Conservation (phyloP, 2,113 vertebrate species). For the Zosterops borbonicus region DNA sequence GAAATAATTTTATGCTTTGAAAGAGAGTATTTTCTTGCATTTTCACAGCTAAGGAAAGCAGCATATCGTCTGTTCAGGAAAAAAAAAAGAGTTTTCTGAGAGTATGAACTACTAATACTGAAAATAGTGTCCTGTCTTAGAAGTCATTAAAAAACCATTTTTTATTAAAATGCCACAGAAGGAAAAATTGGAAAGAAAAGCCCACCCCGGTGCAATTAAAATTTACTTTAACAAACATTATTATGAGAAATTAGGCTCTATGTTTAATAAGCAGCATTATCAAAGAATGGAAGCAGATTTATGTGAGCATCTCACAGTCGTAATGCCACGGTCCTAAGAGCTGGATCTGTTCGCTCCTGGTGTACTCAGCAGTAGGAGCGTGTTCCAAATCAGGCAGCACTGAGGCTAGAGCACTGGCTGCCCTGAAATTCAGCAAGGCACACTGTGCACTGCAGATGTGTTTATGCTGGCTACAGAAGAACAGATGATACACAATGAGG, state of each 20-base stretch:
- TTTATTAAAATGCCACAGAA: neutral
- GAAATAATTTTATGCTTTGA: neutral
- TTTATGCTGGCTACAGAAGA: constrained; percentile 26
- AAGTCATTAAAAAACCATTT: constrained; percentile 16
- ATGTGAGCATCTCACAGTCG: neutral
- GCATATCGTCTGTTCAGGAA: neutral
- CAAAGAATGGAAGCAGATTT: neutral
- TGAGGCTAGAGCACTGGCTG: accelerated
- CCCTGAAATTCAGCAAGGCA: neutral
- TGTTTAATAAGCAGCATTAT: neutral
- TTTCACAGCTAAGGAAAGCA: neutral
- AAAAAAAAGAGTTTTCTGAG: neutral
- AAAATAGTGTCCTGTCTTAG: neutral
- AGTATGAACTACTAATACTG: neutral
- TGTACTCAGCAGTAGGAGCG: neutral
- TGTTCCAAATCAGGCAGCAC: neutral
- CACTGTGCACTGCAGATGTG: neutral
- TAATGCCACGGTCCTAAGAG: accelerated
- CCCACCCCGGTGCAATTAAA: neutral
- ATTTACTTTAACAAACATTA: neutral
- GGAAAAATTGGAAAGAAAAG: neutral
- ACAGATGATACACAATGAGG: constrained; percentile 8
- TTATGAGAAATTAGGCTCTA: neutral
- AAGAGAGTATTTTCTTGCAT: neutral
- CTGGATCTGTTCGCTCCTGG: neutral